phyloP scores from a whole-genome alignment of 2,797 vertebrate species.

The Leptoclinus maculatus region DNA sequence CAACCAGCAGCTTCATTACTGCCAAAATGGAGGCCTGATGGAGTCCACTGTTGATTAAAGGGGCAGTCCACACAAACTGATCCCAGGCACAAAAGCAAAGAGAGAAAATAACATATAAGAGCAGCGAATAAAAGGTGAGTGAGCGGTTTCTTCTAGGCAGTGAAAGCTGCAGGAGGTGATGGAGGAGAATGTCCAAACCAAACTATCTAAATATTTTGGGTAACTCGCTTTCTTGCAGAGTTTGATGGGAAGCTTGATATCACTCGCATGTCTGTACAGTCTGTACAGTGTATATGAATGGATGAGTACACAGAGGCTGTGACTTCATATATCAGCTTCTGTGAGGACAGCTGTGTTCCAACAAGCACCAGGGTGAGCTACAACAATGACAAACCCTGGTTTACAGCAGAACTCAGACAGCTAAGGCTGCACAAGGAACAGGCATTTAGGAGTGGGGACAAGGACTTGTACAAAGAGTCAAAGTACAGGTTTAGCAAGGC shows the following conservation, averaged over 20 bases:
- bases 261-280: not conserved
- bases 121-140: not conserved
- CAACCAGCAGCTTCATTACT: constrained; percentile 78
- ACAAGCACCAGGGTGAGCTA: too few species aligned
- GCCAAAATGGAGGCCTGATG: constrained; percentile 81
- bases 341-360: too few species aligned
- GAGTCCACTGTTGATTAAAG: constrained; percentile 76
- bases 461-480: too few species aligned
- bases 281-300: not conserved
- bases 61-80: constrained; percentile 53
- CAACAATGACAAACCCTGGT: too few species aligned
- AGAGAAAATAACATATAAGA: not conserved
- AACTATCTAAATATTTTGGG: not conserved
- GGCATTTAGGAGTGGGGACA: too few species aligned
- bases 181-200: not conserved
- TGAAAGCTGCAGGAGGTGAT: constrained; percentile 9
- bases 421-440: too few species aligned
- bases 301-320: too few species aligned
- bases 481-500: too few species aligned
- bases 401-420: too few species aligned
- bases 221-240: not conserved
- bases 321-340: too few species aligned
- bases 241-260: not conserved
- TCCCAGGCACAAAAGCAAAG: not conserved
- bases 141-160: not conserved